Evolutionary conservation across 2,113 vertebrate genomes (phyloP).

Genomic region (Pseudois nayaur): DNA sequence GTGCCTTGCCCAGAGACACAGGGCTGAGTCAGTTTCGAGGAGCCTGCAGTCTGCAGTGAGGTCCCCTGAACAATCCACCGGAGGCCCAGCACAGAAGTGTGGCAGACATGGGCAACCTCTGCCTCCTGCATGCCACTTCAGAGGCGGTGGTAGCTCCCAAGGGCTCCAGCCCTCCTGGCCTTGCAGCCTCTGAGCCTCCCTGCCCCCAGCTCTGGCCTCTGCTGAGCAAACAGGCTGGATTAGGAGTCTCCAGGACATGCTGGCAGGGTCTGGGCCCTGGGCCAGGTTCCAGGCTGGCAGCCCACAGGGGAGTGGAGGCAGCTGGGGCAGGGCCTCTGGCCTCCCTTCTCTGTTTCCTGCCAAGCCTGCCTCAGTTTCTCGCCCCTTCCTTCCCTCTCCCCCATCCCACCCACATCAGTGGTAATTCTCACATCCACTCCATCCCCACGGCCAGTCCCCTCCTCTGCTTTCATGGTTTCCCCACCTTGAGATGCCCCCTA

Average conservation of each 20-base stretch:
- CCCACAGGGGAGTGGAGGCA: neutral
- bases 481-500: neutral
- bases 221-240: conserved; percentile 42
- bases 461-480: neutral
- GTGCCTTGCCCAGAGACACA: neutral
- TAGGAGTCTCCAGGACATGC: conserved; percentile 5
- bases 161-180: neutral
- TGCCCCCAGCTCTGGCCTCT: neutral
- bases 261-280: neutral
- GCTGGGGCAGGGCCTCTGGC: neutral
- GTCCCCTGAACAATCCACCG: neutral
- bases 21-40: neutral
- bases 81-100: neutral
- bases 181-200: neutral
- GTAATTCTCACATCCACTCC: neutral
- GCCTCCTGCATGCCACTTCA: neutral
- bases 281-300: conserved; percentile 54
- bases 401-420: too few relatives aligned
- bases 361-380: neutral
- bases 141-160: neutral
- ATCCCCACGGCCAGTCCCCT: neutral
- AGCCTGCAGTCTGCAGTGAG: neutral
- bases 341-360: neutral
- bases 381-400: neutral
- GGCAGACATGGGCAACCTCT: neutral